These are phyloP conservation scores for Ginglymostoma cirratum DNA, from an alignment of 2,113 vertebrate species.

Conservation along the genomic window DNA sequence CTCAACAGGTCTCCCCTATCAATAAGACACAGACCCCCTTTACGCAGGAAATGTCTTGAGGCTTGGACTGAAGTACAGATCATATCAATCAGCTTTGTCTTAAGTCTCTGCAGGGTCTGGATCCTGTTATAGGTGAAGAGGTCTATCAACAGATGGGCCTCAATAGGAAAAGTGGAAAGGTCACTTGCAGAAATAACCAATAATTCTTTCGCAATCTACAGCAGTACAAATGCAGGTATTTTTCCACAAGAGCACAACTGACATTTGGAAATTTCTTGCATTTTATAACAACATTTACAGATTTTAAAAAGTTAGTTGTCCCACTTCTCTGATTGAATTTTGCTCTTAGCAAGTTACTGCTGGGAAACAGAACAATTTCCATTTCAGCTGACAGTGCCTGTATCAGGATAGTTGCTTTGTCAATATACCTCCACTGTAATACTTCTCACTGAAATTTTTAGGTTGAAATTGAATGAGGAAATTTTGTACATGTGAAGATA, in stretches of 20 bases:
- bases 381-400: neutral
- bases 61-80: conserved; percentile 17
- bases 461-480: neutral
- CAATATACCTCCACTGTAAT: neutral
- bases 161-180: conserved; percentile 27
- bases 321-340: neutral
- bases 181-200: neutral
- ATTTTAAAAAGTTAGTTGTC: neutral
- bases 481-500: no score
- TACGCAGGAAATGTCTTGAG: conserved; percentile 6
- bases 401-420: neutral
- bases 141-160: conserved; percentile 4
- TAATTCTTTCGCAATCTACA: neutral
- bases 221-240: neutral
- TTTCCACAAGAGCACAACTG: neutral
- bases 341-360: neutral
- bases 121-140: conserved; percentile 34
- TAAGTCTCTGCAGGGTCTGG: conserved; percentile 23
- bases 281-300: neutral
- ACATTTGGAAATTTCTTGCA: neutral
- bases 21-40: conserved; percentile 21
- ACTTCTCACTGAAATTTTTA: neutral
- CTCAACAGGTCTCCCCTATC: neutral
- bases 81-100: conserved; percentile 27
- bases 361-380: neutral